Conservation (phyloP, 2,797 vertebrate genomes). For the Danio choprae region DNA sequence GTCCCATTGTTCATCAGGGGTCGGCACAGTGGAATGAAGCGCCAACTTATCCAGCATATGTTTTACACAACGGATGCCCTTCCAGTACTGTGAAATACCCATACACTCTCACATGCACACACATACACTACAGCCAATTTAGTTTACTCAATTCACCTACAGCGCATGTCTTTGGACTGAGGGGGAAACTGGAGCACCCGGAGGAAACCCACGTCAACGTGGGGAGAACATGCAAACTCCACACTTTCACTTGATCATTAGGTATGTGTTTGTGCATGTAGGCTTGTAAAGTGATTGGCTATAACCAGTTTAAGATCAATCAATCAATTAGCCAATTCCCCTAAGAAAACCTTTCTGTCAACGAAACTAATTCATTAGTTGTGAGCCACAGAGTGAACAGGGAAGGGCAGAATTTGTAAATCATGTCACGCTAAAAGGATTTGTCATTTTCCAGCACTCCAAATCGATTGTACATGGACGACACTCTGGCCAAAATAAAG, state of each 20-base stretch:
- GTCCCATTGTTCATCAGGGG: too few relatives aligned
- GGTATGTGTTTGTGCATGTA: not conserved
- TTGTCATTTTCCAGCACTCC: not conserved
- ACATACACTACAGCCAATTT: too few relatives aligned
- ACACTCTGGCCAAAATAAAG: not conserved
- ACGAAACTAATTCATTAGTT: constrained; percentile 4
- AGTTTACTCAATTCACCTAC: too few relatives aligned
- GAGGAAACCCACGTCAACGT: too few relatives aligned
- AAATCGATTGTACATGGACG: constrained; percentile 13
- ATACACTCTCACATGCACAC: too few relatives aligned
- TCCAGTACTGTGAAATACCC: too few relatives aligned
- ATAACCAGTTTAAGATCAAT: not conserved
- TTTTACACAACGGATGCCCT: too few relatives aligned
- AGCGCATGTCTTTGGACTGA: too few relatives aligned
- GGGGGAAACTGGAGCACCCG: too few relatives aligned
- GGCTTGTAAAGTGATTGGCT: not conserved
- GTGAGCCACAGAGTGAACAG: not conserved
- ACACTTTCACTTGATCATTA: not conserved
- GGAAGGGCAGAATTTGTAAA: not conserved
- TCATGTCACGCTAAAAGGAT: constrained; percentile 19
- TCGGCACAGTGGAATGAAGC: too few relatives aligned
- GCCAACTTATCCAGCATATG: too few relatives aligned
- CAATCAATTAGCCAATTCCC: constrained; percentile 20
- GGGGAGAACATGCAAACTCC: too few relatives aligned
- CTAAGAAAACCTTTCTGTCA: not conserved